Conservation (phyloP, 2,113 vertebrate species). For the Tachycineta bicolor region DNA sequence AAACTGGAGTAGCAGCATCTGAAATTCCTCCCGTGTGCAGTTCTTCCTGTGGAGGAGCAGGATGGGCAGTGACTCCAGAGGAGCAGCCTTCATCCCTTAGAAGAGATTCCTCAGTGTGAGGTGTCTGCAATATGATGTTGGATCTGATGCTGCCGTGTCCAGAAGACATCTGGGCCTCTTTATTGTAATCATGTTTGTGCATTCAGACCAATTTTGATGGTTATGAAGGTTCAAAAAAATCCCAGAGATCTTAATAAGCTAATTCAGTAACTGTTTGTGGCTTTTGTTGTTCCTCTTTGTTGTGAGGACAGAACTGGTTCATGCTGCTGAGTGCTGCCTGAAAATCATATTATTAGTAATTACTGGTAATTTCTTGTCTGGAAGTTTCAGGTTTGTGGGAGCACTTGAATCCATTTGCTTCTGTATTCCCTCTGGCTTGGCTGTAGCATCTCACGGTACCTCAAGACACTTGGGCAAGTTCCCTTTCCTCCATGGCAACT, state of each 20-base stretch:
- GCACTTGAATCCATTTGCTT: conserved; percentile 51
- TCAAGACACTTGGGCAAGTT: conserved; percentile 57
- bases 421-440: conserved; percentile 59
- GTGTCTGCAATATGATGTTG: neutral
- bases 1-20: neutral
- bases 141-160: neutral
- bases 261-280: conserved; percentile 53
- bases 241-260: conserved; percentile 39
- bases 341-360: conserved; percentile 68
- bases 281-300: conserved; percentile 57
- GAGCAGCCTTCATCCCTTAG: neutral
- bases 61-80: neutral
- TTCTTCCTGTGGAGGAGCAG: neutral
- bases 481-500: conserved; percentile 77
- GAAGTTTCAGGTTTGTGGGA: conserved; percentile 61
- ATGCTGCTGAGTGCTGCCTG: conserved; percentile 39
- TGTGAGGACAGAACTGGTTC: conserved; percentile 50
- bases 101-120: neutral
- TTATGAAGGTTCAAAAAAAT: conserved; percentile 50
- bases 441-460: conserved; percentile 19
- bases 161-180: conserved; percentile 38
- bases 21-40: neutral
- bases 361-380: conserved; percentile 62
- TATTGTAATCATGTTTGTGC: conserved; percentile 29
- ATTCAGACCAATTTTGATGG: conserved; percentile 49